Percentiles rank a stretch among this genome's conserved stretches.
Conservation (phyloP, 2,888 invertebrate species). For the Callyntrura sp. region DNA sequence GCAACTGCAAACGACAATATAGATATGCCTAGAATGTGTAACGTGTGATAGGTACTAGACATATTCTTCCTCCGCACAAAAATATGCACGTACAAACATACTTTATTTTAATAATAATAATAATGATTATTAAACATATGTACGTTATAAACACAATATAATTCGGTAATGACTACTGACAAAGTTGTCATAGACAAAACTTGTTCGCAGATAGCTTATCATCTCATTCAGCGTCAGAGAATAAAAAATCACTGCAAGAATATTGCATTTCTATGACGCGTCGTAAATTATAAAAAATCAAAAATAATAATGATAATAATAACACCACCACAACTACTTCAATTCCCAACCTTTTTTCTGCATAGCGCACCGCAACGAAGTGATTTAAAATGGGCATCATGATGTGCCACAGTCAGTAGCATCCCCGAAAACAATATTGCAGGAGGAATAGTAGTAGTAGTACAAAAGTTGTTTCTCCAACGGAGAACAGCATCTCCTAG, state of each 20-base stretch:
- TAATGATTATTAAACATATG: conserved; percentile 29
- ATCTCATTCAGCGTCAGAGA: conserved; percentile 1
- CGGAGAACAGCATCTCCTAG: not conserved
- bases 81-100: not conserved
- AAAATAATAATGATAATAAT: not conserved
- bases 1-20: too few relatives aligned
- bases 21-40: too few relatives aligned
- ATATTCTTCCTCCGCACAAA: not conserved
- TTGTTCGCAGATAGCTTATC: conserved; percentile 45
- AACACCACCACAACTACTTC: not conserved
- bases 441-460: too few relatives aligned
- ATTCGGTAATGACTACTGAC: conserved; percentile 42
- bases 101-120: conserved; percentile 18
- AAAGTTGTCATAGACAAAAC: conserved; percentile 31
- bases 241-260: conserved; percentile 7
- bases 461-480: not conserved
- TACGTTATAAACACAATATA: not conserved
- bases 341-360: not conserved
- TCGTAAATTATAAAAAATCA: conserved; percentile 48
- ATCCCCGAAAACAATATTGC: too few relatives aligned
- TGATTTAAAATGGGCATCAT: not conserved
- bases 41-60: not conserved
- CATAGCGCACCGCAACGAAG: not conserved
- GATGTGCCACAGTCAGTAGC: not conserved
- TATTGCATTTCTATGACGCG: not conserved